Evolutionary conservation across 2,113 vertebrate species (phyloP), one percentile per base, ranked within the genome.

Genomic region (Parus major): DNA sequence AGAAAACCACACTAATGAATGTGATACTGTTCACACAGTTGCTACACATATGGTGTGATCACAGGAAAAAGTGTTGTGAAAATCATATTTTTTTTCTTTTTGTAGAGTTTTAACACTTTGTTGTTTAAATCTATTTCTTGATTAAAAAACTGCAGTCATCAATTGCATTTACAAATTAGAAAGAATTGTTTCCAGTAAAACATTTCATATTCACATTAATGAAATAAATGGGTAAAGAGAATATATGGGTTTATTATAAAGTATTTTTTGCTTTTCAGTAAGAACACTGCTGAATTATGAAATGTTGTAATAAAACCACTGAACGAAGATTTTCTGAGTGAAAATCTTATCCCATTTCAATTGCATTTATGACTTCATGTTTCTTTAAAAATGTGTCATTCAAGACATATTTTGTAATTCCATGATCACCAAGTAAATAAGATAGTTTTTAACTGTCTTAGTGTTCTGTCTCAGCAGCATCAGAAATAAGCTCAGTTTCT

Each of bases 251-350:
- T 96, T 97, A 94, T 93, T 93, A 36, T 8, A 36, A 36, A 36
- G 46, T 68, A 70, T 66, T 92, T 95, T 96, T 94, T 94, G 24
- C 19, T 94, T 93, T 86, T 92, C 82, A 75, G 25, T 79, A 81
- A 83, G 79, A 94, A 44, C 65, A 86, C n/a, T 93, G 66, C 77
- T 95, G 90, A 78, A 82, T 59, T 90, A 61, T 39, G 28, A 68
- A 87, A 75, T 16, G 18, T 91, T 90, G 88, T 84, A 92, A 88
- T 85, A 93, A 94, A 95, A 92, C 5, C 69, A 95, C 69, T 57
- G 44, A 96, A 86, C 52, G 27, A 94, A 86, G 66, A 86, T 82
- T 85, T 94, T 93, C 9, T 33, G 7, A 66, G n/a, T 47, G 63
- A 49, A 97, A 79, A 93, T 81, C 18, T 93, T 65, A 82, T 33